Conservation (phyloP, 2,888 invertebrate genomes). For the Allacma fusca region DNA sequence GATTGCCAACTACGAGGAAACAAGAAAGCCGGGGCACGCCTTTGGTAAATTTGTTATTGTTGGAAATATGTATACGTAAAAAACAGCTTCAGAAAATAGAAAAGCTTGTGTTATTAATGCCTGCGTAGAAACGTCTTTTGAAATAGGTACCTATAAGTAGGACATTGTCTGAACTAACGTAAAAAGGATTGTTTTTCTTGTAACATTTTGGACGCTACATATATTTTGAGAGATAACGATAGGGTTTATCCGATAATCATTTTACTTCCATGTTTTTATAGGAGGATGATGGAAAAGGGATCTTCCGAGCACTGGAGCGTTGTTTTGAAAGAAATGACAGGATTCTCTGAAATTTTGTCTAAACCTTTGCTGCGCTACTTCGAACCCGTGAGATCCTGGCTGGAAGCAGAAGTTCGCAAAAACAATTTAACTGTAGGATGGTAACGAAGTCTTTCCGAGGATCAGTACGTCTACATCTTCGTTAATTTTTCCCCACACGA, state of each 20-base stretch:
- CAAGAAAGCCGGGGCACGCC: slow-evolving; percentile 64
- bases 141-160: too few species aligned
- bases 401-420: slow-evolving; percentile 52
- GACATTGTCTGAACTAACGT: too few species aligned
- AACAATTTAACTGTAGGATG: slow-evolving; percentile 56
- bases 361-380: slow-evolving; percentile 61
- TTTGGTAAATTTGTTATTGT: slow-evolving; percentile 62
- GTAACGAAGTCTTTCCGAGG: slow-evolving; percentile 38
- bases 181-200: too few species aligned
- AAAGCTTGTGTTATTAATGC: too few species aligned
- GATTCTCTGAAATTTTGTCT: slow-evolving; percentile 55
- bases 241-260: too few species aligned
- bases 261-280: slow-evolving; percentile 37
- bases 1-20: slow-evolving; percentile 65
- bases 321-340: slow-evolving; percentile 60
- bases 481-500: too few species aligned
- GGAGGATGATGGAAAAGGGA: slow-evolving; percentile 61
- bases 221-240: too few species aligned
- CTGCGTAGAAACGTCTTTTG: too few species aligned
- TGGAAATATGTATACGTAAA: too few species aligned
- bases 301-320: slow-evolving; percentile 60
- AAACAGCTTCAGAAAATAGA: too few species aligned
- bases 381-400: slow-evolving; percentile 60
- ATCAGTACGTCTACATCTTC: neutral
- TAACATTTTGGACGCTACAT: too few species aligned